Evolutionary conservation across 1,140 invertebrate genomes (phyloP).

Genomic region (Chlorops oryzae): DNA sequence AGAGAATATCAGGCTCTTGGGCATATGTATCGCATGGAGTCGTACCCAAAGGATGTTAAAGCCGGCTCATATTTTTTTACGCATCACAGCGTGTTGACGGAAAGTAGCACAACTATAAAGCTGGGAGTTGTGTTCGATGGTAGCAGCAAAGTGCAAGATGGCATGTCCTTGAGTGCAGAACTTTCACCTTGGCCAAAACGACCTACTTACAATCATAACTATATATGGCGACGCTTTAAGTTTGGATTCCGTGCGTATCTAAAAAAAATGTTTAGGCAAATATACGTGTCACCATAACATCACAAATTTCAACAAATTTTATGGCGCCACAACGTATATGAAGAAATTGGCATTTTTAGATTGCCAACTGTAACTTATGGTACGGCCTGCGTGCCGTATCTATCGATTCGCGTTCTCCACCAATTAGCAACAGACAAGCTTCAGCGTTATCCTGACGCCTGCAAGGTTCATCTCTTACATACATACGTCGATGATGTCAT

Average conservation of each 20-base stretch:
- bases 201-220: slow-evolving; percentile 3
- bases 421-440: no score
- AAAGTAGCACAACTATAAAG: slow-evolving; percentile 6
- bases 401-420: no score
- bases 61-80: not conserved
- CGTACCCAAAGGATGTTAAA: not conserved
- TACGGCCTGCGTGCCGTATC: no score
- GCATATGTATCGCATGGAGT: not conserved
- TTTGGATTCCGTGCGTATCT: slow-evolving; percentile 1
- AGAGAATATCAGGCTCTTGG: not conserved
- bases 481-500: no score
- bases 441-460: no score
- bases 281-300: no score
- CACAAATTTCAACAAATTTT: no score
- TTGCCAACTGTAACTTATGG: no score
- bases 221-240: slow-evolving; percentile 3
- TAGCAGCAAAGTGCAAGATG: not conserved
- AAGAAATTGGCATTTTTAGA: no score
- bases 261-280: slow-evolving; percentile 5
- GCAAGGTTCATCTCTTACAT: no score
- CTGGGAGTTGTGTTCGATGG: slow-evolving; percentile 27
- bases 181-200: not conserved
- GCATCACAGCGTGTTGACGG: slow-evolving; percentile 4
- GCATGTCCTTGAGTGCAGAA: slow-evolving; percentile 6
- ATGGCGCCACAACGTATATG: no score